Conservation (phyloP, 2,113 vertebrate genomes). For the Phyllopteryx taeniolatus region DNA sequence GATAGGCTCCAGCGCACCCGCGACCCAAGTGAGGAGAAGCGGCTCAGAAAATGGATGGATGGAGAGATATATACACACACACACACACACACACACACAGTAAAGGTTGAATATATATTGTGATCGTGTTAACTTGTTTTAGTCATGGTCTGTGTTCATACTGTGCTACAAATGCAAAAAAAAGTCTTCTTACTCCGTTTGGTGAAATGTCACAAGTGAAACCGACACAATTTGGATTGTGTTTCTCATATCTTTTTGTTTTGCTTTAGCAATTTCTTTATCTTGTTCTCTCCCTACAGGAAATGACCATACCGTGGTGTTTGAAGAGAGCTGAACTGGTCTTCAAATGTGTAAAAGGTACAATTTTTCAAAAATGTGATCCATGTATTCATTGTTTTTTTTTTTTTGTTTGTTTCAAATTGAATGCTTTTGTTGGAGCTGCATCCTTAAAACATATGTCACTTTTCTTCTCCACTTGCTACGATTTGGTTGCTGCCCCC, state of each 20-base stretch:
- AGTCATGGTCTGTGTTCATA: neutral
- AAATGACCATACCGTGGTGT: conserved; percentile 81
- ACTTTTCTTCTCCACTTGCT: no score
- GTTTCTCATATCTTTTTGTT: neutral
- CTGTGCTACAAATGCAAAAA: neutral
- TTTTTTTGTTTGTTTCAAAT: no score
- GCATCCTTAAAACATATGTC: no score
- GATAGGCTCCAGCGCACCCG: no score
- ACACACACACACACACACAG: no score
- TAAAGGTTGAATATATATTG: no score
- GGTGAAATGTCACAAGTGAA: neutral
- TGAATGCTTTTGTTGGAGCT: neutral
- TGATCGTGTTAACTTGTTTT: neutral
- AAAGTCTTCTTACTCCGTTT: neutral
- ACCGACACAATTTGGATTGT: neutral
- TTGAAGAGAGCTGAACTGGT: conserved; percentile 81
- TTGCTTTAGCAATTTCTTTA: neutral
- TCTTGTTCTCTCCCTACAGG: conserved; percentile 46
- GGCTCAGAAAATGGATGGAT: no score
- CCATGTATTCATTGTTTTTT: neutral
- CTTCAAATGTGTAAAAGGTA: conserved; percentile 98
- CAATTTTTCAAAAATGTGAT: neutral
- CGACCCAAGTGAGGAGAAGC: no score
- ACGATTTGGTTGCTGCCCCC: no score
- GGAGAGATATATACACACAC: no score